Evolutionary conservation across 2,888 invertebrate species (phyloP), one percentile per base, ranked within the genome.

Genomic region (Drosophila anomalipes): DNA sequence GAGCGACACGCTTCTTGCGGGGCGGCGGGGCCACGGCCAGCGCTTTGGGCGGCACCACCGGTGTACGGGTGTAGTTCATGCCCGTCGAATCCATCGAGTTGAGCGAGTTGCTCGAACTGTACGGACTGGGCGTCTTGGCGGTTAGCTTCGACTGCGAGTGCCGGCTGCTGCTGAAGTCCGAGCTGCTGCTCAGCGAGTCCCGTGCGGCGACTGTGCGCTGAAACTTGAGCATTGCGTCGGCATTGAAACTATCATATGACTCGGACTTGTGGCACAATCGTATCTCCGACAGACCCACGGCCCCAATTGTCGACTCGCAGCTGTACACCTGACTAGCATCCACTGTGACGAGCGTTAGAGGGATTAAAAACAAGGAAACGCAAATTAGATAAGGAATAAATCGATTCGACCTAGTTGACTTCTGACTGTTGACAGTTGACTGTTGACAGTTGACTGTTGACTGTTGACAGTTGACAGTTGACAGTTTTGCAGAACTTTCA

Each of bases 81-180:
- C 93, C 94, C 32, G 93, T 91, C 7, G 94, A 94, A 81, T 93
- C 93, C 86, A 93, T 92, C 3, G 94, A 94, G 82, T 93, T 94
- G 5, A 94, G 85, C 10, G 94, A 94, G 63, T 93, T 94, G 61
- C 91, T 93, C 47, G 94, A 94, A 77, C 94, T 94, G 52, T 94
- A 94, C 10, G 93, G 93, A 89, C 93, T 93, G 69, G 93, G 91
- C 16, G 93, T 93, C 77, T 93, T 93, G 22, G 91, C 86, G 39
- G 92, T 92, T 57, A 93, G 87, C 77, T 93, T 93, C 6, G 79
- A 79, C 22, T 79, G 79, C 14, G 93, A 93, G 80, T 93, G 91
- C 57, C 93, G 91, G 77, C 93, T 93, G 86, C 93, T 93, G 62
- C 92, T 92, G 70, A 93, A 93, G 28, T 93, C 93, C 35, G 93